Conservation (phyloP, 2,888 invertebrate genomes). For the Eupithecia subumbrata region DNA sequence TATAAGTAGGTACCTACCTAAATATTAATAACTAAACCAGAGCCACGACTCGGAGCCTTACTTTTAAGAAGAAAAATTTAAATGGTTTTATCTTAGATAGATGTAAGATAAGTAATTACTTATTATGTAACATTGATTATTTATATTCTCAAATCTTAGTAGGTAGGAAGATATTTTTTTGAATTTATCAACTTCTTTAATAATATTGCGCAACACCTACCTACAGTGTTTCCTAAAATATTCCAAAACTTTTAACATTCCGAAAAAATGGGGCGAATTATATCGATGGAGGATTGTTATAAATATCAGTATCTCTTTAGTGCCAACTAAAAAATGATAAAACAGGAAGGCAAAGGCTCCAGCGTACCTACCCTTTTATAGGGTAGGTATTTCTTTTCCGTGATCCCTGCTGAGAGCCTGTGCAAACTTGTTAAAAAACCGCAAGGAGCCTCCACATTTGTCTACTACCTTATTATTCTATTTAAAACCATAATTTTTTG, state of each 20-base stretch:
- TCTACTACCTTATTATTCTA: constrained; percentile 51
- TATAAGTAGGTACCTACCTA: not conserved
- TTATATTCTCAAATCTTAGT: not conserved
- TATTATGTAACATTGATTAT: not conserved
- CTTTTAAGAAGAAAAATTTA: constrained; percentile 18
- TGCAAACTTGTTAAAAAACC: not conserved
- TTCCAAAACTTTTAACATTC: constrained; percentile 37
- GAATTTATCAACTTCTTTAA: not conserved
- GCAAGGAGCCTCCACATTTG: constrained; percentile 50
- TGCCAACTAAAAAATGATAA: constrained; percentile 21
- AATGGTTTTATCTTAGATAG: constrained; percentile 37
- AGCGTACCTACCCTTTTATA: not conserved
- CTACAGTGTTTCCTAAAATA: not conserved
- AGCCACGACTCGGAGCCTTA: constrained; percentile 19
- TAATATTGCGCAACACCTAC: not conserved
- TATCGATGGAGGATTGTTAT: not conserved
- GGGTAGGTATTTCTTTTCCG: not conserved
- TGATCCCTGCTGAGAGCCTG: not conserved
- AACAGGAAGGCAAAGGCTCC: not conserved
- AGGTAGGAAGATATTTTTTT: constrained; percentile 6
- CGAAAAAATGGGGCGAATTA: constrained; percentile 9
- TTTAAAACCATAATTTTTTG: constrained; percentile 17
- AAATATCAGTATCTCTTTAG: constrained; percentile 20
- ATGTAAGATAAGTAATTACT: constrained; percentile 10
- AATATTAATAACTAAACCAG: not conserved